A percentile compares a stretch with the other conserved stretches of the same genome.
Conservation (phyloP, 1,140 invertebrate genomes). For the Lineus longissimus region DNA sequence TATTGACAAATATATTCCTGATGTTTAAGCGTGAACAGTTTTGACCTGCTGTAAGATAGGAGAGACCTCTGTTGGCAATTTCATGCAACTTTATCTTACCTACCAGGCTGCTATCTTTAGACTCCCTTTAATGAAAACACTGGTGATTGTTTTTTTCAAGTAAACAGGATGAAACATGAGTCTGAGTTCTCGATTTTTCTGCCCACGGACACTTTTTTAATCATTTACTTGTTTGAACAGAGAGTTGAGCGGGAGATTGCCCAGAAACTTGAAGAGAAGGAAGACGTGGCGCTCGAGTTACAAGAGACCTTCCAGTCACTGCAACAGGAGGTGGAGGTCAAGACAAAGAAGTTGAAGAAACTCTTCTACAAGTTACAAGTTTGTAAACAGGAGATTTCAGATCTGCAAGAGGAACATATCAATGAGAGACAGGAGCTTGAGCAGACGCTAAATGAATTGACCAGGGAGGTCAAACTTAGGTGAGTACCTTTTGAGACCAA, state of each 20-base stretch:
- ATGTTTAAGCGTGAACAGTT: too few species aligned
- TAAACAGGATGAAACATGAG: too few species aligned
- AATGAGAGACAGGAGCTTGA: conserved; percentile 76
- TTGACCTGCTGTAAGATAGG: too few species aligned
- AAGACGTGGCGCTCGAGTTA: conserved; percentile 81
- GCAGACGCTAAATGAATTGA: conserved; percentile 74
- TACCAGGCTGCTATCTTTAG: too few species aligned
- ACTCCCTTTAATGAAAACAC: too few species aligned
- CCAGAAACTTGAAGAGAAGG: conserved; percentile 79
- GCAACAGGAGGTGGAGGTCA: conserved; percentile 88
- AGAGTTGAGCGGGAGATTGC: conserved; percentile 73
- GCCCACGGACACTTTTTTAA: too few species aligned
- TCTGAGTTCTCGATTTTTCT: too few species aligned
- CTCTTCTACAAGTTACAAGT: conserved; percentile 64
- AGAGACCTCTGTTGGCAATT: too few species aligned
- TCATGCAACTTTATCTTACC: too few species aligned
- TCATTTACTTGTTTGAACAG: too few species aligned
- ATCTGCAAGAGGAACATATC: conserved; percentile 77
- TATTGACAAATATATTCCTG: too few species aligned
- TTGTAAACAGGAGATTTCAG: conserved; percentile 67
- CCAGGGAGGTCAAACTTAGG: conserved; percentile 64
- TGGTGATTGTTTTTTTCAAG: too few species aligned
- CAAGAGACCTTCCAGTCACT: conserved; percentile 79
- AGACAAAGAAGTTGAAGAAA: conserved; percentile 81
- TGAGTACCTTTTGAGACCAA: conserved; percentile 26